Evolutionary conservation across 2,797 vertebrate species (phyloP).

Genomic region (Oreortyx pictus): DNA sequence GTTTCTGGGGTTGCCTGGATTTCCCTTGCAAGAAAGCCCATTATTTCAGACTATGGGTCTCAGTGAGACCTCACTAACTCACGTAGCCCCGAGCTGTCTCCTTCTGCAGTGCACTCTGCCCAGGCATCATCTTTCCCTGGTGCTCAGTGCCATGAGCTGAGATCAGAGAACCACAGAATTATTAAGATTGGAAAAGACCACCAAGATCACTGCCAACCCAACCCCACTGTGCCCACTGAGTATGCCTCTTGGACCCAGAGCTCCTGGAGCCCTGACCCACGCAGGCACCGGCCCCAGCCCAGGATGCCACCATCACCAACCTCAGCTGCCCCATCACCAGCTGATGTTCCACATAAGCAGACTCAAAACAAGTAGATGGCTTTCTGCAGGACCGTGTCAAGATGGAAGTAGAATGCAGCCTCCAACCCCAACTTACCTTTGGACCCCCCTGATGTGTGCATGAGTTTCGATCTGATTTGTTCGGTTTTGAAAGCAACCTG

Average conservation of each 20-base stretch:
- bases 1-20: background rate
- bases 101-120: background rate
- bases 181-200: too few relatives aligned
- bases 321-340: background rate
- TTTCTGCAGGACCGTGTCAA: background rate
- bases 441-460: background rate
- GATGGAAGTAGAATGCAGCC: background rate
- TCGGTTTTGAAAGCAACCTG: background rate
- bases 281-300: background rate
- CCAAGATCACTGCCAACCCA: too few relatives aligned
- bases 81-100: background rate
- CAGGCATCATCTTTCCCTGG: background rate
- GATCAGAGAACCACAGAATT: background rate
- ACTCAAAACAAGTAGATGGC: background rate
- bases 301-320: background rate
- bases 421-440: background rate
- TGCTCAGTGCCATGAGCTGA: rapidly evolving
- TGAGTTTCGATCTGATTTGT: background rate
- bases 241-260: too few relatives aligned
- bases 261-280: background rate
- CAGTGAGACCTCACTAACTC: background rate
- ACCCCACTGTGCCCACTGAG: too few relatives aligned
- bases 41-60: background rate
- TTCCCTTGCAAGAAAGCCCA: background rate
- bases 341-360: background rate